These are phyloP conservation scores for Zaprionus tsacasi DNA, from an alignment of 1,140 invertebrate species.

Conservation along the genomic window DNA sequence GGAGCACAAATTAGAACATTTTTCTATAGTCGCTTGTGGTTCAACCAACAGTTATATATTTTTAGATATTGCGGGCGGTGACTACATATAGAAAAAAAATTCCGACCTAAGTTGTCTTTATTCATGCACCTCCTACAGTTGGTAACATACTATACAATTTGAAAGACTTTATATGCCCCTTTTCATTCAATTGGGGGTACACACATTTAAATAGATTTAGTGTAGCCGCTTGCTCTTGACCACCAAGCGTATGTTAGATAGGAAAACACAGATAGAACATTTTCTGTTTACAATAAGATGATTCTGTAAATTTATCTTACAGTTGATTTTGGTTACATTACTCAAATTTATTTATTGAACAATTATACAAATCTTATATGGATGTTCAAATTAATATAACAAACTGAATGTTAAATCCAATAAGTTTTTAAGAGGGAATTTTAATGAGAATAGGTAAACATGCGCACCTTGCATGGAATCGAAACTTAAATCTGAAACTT, in stretches of 20 bases:
- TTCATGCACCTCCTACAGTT: neutral
- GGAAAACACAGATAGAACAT: neutral
- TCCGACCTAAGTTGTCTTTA: neutral
- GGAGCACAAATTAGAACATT: neutral
- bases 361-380: slow-evolving; percentile 8
- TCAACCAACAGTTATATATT: slow-evolving; percentile 33
- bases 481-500: too few relatives aligned
- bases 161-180: too few relatives aligned
- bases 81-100: slow-evolving; percentile 11
- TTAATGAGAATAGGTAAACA: neutral
- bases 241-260: slow-evolving; percentile 15
- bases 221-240: slow-evolving; percentile 51
- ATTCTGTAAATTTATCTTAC: slow-evolving; percentile 27
- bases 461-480: too few relatives aligned
- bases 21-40: slow-evolving; percentile 44
- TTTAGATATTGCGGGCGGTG: slow-evolving; percentile 15
- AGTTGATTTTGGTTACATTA: slow-evolving; percentile 34
- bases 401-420: neutral
- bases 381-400: slow-evolving; percentile 5
- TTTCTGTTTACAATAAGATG: slow-evolving; percentile 15
- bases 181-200: too few relatives aligned
- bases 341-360: neutral
- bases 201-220: slow-evolving; percentile 39
- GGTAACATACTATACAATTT: too few relatives aligned
- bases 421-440: neutral